phyloP scores from a whole-genome alignment of 2,113 vertebrate genomes.

The Paradoxurus hermaphroditus region DNA sequence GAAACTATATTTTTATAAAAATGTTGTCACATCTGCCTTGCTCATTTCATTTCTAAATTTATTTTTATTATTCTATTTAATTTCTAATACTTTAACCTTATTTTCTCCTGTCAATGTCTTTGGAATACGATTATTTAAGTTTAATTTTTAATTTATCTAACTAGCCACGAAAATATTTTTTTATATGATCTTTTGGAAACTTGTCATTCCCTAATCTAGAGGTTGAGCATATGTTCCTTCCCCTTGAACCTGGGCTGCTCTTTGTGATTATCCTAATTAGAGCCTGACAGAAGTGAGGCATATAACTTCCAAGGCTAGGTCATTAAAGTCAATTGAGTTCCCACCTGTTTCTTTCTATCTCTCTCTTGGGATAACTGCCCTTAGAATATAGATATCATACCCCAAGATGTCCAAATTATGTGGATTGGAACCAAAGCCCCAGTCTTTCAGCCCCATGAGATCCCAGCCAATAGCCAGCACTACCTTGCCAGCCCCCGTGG shows the following conservation, averaged over 20 bases:
- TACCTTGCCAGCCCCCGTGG: not conserved
- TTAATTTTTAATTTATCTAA: not conserved
- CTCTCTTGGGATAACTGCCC: not conserved
- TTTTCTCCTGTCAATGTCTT: not conserved
- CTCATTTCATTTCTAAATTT: not conserved
- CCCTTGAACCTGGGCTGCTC: not conserved
- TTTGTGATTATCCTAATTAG: not conserved
- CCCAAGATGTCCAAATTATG: not conserved
- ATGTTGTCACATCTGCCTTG: not conserved
- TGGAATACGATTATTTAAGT: not conserved
- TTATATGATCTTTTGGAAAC: not conserved
- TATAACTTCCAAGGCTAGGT: not conserved
- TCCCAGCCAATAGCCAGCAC: not conserved
- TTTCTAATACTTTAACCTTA: not conserved
- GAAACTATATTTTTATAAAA: not conserved
- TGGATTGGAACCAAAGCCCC: fast-evolving
- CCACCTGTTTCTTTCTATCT: not conserved
- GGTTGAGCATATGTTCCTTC: not conserved
- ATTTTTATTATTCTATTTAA: not conserved
- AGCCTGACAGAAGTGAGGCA: not conserved
- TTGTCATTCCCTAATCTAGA: not conserved
- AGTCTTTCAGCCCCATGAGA: not conserved
- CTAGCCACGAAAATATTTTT: not conserved
- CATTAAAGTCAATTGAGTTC: not conserved
- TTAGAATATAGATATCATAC: not conserved